Conservation (phyloP, 2,888 invertebrate species). For the Sisyra nigra region DNA sequence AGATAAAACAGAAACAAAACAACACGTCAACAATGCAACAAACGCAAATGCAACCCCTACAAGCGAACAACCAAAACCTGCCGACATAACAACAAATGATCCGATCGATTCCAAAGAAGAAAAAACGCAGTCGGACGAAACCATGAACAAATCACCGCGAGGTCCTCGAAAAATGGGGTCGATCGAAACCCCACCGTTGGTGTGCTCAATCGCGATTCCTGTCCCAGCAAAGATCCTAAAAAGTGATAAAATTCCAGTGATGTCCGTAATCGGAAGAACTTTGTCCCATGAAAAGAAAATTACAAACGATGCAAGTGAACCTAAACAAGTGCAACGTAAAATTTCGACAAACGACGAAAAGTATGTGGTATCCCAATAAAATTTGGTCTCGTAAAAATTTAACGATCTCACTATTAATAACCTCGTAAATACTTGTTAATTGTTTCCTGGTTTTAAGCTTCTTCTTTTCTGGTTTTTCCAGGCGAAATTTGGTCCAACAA, state of each 20-base stretch:
- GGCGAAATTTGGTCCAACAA: constrained; percentile 43
- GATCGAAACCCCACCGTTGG: not conserved
- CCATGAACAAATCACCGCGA: too few species aligned
- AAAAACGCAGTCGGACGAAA: not conserved
- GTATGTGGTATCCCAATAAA: not conserved
- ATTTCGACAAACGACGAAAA: not conserved
- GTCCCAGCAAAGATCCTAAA: constrained; percentile 2
- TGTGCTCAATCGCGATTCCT: constrained; percentile 6
- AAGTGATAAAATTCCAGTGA: constrained; percentile 7
- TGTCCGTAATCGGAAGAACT: not conserved
- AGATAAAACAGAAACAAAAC: not conserved
- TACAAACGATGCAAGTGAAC: not conserved
- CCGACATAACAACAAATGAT: not conserved
- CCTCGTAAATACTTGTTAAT: not conserved
- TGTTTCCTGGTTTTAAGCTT: not conserved
- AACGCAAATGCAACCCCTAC: not conserved
- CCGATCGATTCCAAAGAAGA: not conserved
- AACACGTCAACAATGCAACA: not conserved
- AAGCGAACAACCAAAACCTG: not conserved
- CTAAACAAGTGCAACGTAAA: not conserved
- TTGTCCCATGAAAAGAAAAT: not conserved
- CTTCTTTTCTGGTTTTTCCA: too few species aligned
- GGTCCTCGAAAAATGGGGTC: too few species aligned
- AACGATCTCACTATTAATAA: not conserved
- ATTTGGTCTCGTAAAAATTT: not conserved